Base-by-base conservation (phyloP, 30 jellyfish, hydroid and myxozoan genomes). In the Pseudorhiza aurosa region DNA sequence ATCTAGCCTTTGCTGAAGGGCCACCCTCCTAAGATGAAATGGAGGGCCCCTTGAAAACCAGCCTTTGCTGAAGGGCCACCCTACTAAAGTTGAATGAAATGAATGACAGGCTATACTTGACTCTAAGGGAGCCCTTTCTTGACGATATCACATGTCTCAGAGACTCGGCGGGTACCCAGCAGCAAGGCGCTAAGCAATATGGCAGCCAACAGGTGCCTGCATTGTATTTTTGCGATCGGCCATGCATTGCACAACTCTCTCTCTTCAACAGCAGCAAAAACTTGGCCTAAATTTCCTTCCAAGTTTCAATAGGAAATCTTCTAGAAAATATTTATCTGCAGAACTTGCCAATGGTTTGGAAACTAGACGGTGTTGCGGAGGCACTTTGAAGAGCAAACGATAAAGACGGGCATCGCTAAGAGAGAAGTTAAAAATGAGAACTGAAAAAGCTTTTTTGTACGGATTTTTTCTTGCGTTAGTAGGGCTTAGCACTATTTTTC, bases 181-280 rank as follows among this genome's bases (percentile, higher is more conserved):
- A 32, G 46, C 65, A 40, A 42, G 88, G 88, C 75, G 87, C 75
- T 71, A 17, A 69, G 78, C 78, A 46, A 29, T 35, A 27, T 8
- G 75, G 42, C 33, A 47, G 32, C 47, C 12, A 6, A 27, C 88
- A 33, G 88, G 88, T 75, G 88, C 79, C 25, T 15, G 18, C 24
- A 75, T 75, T 75, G 88, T 58, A n/a, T 47, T 39, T 75, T 75
- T 8, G 27, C 78, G 57, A 59, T 75, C 88, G 77, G 14, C 79
- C 88, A 60, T 58, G 67, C 21, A 39, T 39, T 39, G 50, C 50
- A 5, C 67, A 19, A 36, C 5, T 46, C 60, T 46, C 5, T 15
- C 37, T 19, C 5, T 53, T 53, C 4, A 2, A n/a, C n/a, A n/a
- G n/a, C n/a, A n/a, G n/a, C n/a, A n/a, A 63, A 24, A 71, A 46